Evolutionary conservation across 2,888 invertebrate genomes (phyloP), one percentile per base, ranked within the genome.

Genomic region (Colostygia pectinataria): DNA sequence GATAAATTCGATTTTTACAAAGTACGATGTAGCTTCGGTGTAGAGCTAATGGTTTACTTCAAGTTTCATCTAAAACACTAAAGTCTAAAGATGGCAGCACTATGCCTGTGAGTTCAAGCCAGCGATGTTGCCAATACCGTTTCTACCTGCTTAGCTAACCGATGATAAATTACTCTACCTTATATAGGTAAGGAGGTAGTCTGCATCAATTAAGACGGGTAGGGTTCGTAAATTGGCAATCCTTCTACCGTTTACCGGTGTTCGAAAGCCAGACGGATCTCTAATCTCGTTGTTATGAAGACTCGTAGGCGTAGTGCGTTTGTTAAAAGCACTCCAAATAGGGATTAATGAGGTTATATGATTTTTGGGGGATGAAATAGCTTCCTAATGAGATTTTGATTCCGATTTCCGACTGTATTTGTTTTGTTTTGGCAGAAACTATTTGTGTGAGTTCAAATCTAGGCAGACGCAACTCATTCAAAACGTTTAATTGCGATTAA

Each of bases 221-320:
- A 79, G 86, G 87, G 86, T 77, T 80, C 74, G 76, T 77, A 86
- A 88, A 89, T 90, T 90, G 89, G 82, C 88, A 88, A 89, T 89
- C 87, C 83, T 85, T 85, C 71, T 80, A 73, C 77, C 79, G 77
- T 86, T 85, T 86, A 82, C 84, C 77, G 83, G 77, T 77, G 71
- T 74, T 74, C 74, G 72, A 34, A 41, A 25, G 18, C 68, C 74
- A 80, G 78, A 76, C 78, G 77, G 20, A 80, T 74, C 80, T 71
- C 73, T 83, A 83, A 85, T 82, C 79, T 74, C 74, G 74, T 71
- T 71, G 48, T 45, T 41, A 14, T 40, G 25, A 37, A 39, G 31
- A 14, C 10, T 25, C 15, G 41, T 20, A 33, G 40, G 29, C 32
- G 38, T 45, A 50, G 50, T 46, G 44, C 43, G 41, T 41, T 49